Evolutionary conservation across 2,888 invertebrate species (phyloP), one percentile per base, ranked within the genome.

Genomic region (Sialis fuliginosa): DNA sequence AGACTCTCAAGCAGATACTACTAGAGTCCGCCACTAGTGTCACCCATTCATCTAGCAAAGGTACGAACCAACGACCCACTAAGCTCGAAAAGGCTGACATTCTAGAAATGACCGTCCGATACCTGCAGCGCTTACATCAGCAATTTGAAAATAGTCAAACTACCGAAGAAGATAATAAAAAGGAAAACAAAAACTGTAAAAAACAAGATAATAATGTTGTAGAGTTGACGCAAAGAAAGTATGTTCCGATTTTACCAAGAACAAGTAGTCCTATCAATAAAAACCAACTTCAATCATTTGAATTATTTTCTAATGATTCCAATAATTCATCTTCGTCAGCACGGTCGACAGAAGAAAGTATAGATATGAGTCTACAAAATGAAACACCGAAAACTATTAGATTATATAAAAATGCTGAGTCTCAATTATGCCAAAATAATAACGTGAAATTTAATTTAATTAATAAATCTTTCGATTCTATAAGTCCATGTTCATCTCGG

Each of bases 81-180:
- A 77, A 77, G 60, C 59, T 77, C 54, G 78, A 78, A 58, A 77
- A 77, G 57, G 78, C 78, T 0, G 77, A 77, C 56, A 76, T 78
- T 46, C 56, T 78, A 35, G 77, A 78, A 57, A 69, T 77, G 69
- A 75, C 77, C 0, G 77, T 77, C 6, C 60, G 66, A 39, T 74
- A 76, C 57, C 58, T 79, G 8, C 69, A 72, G 53, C 64, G 66
- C 44, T 59, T 78, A 2, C 70, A 71, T 48, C 13, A 47, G 30
- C 42, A 35, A 37, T 10, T 42, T 9, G 42, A 32, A 46, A 9
- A 22, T 8, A 30, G 1, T 6, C n/a, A 43, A 49, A 33, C 33
- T 41, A n/a, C 33, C 9, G 37, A 39, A 32, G n/a, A 8, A 13
- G 37, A 12, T 40, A 22, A n/a, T 35, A 8, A 40, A 48, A 35